Percentiles rank a stretch among this genome's conserved stretches.
phyloP scores from a whole-genome alignment of 2,797 vertebrate genomes.

The Typhlichthys eigenmanni region DNA sequence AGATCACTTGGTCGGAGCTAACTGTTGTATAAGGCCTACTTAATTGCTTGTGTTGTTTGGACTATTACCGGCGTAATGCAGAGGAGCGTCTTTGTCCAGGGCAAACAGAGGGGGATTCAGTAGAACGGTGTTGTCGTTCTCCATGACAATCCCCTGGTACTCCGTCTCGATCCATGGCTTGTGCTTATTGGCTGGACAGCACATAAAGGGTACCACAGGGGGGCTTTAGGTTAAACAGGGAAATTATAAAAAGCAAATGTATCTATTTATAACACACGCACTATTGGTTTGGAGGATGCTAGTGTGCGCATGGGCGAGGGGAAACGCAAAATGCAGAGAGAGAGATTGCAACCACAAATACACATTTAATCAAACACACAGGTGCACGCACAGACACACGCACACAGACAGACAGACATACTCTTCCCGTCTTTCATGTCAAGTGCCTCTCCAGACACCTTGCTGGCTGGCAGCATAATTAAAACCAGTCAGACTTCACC shows the following conservation, averaged over 20 bases:
- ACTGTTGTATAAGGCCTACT: not conserved
- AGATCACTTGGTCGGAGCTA: too few relatives aligned
- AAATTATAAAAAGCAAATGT: constrained; percentile 64
- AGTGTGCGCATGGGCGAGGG: constrained; percentile 19
- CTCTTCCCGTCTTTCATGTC: constrained; percentile 25
- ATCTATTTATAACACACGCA: constrained; percentile 65
- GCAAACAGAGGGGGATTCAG: constrained; percentile 96
- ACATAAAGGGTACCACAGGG: constrained; percentile 44
- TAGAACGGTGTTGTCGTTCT: constrained; percentile 97
- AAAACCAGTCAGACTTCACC: constrained; percentile 58
- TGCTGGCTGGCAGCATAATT: constrained; percentile 59
- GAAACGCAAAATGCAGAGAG: not conserved
- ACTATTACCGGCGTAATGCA: constrained; percentile 91
- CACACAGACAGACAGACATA: constrained; percentile 12
- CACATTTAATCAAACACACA: constrained; percentile 37
- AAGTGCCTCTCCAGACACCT: constrained; percentile 42
- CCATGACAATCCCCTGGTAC: constrained; percentile 99
- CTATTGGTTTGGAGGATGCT: constrained; percentile 45
- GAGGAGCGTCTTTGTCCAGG: constrained; percentile 96
- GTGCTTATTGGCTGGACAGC: constrained; percentile 93
- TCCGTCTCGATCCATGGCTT: constrained; percentile 99
- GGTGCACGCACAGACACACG: constrained; percentile 4
- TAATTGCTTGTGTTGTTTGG: constrained; percentile 1
- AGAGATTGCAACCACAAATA: constrained; percentile 38
- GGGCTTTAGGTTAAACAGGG: constrained; percentile 69